Percentiles rank a stretch among this genome's conserved stretches.
Conservation (phyloP, 2,797 vertebrate species). For the Semotilus atromaculatus region DNA sequence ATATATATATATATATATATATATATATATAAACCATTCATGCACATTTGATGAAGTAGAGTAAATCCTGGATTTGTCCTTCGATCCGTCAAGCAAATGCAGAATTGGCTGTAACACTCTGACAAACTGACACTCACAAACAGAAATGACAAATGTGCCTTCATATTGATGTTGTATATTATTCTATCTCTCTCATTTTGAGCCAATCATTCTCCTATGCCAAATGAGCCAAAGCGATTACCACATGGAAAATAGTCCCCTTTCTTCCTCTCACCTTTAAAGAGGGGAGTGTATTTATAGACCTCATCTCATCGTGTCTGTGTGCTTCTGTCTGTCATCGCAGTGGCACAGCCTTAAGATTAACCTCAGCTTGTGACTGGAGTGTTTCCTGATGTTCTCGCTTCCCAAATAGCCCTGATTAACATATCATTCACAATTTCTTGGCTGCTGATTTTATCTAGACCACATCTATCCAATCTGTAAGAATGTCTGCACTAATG, state of each 20-base stretch:
- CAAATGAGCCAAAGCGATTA: constrained; percentile 30
- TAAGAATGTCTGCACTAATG: neutral
- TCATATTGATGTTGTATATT: neutral
- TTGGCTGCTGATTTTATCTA: neutral
- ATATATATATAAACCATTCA: too few species aligned
- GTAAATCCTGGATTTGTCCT: constrained; percentile 12
- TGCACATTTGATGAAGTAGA: neutral
- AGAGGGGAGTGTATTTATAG: constrained; percentile 53
- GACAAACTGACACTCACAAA: neutral
- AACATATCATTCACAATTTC: neutral
- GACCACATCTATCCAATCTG: neutral
- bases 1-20: too few species aligned
- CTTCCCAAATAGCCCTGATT: neutral
- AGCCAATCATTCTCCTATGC: too few species aligned
- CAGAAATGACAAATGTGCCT: neutral
- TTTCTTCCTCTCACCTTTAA: constrained; percentile 18
- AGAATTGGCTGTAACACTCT: neutral
- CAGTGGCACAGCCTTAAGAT: constrained; percentile 28
- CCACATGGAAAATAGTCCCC: constrained; percentile 49
- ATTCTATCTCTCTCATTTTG: constrained; percentile 26
- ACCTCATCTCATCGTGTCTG: constrained; percentile 31
- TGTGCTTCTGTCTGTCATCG: constrained; percentile 42
- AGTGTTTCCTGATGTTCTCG: constrained; percentile 2
- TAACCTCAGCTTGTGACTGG: constrained; percentile 18
- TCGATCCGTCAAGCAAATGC: neutral